These are phyloP conservation scores for Drosophila parabipectinata DNA, from an alignment of 1,140 invertebrate genomes.

Conservation along the genomic window DNA sequence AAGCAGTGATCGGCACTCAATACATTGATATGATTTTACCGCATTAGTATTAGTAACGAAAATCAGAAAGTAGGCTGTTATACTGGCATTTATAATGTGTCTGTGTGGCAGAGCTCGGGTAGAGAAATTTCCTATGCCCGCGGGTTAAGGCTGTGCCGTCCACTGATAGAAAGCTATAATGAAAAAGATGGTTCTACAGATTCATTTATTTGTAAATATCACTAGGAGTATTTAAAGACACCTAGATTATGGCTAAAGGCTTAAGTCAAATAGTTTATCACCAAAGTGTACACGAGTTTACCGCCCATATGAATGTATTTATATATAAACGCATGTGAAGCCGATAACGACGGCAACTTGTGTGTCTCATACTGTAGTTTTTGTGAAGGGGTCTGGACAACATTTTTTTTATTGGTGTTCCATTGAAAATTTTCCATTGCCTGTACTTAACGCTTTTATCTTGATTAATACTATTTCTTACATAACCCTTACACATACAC, in stretches of 20 bases:
- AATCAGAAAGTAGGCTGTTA: too few relatives aligned
- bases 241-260: conserved; percentile 17
- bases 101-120: too few relatives aligned
- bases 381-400: conserved; percentile 25
- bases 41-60: too few relatives aligned
- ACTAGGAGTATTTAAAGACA: conserved; percentile 23
- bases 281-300: conserved; percentile 1
- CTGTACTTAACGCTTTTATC: conserved; percentile 11
- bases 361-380: conserved; percentile 6
- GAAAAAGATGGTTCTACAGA: not conserved
- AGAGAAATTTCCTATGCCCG: too few relatives aligned
- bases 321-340: not conserved
- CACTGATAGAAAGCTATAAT: too few relatives aligned
- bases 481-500: conserved; percentile 13
- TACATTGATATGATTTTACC: too few relatives aligned
- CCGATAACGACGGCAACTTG: conserved; percentile 19
- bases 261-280: conserved; percentile 75
- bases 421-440: conserved; percentile 10
- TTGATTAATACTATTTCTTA: conserved; percentile 14
- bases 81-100: too few relatives aligned
- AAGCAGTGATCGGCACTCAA: too few relatives aligned
- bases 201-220: conserved; percentile 12
- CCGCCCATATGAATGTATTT: not conserved
- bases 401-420: not conserved
- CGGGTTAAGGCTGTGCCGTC: too few relatives aligned